Percentiles rank a stretch among this genome's conserved stretches.
phyloP scores from a whole-genome alignment of 2,797 vertebrate genomes.

The Enteromius unitaeniatus region DNA sequence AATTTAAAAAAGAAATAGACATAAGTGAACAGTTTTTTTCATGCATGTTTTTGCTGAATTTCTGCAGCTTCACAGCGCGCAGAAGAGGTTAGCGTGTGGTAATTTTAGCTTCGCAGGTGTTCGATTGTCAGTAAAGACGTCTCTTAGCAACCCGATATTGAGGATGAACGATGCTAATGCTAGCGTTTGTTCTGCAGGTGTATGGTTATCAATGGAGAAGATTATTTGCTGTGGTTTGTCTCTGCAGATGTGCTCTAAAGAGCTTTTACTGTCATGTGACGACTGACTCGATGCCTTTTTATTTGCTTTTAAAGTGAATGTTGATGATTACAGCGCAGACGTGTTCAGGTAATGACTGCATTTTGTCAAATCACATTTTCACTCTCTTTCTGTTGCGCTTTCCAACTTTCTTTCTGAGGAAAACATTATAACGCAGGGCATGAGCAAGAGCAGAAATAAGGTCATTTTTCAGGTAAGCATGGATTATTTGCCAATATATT shows the following conservation, averaged over 20 bases:
- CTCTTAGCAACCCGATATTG: background rate
- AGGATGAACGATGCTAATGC: background rate
- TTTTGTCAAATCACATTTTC: background rate
- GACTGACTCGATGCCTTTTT: background rate
- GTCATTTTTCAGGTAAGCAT: background rate
- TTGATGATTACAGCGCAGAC: background rate
- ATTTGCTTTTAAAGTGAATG: background rate
- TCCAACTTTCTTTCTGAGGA: background rate
- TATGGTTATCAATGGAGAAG: background rate
- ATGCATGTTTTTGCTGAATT: background rate
- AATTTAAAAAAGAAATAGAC: too few species aligned
- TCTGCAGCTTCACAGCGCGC: background rate
- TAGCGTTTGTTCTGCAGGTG: conserved; percentile 14
- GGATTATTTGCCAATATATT: background rate
- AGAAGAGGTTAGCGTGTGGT: background rate
- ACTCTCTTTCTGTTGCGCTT: background rate
- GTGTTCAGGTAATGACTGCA: background rate
- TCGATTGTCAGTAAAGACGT: background rate
- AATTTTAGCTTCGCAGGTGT: conserved; percentile 10
- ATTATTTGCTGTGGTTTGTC: background rate
- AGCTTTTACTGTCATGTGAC: background rate
- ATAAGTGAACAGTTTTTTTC: too few species aligned
- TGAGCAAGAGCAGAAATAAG: background rate
- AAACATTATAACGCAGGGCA: background rate
- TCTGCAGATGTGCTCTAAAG: background rate